phyloP scores from a whole-genome alignment of 1,140 invertebrate genomes.

The Apis florea region DNA sequence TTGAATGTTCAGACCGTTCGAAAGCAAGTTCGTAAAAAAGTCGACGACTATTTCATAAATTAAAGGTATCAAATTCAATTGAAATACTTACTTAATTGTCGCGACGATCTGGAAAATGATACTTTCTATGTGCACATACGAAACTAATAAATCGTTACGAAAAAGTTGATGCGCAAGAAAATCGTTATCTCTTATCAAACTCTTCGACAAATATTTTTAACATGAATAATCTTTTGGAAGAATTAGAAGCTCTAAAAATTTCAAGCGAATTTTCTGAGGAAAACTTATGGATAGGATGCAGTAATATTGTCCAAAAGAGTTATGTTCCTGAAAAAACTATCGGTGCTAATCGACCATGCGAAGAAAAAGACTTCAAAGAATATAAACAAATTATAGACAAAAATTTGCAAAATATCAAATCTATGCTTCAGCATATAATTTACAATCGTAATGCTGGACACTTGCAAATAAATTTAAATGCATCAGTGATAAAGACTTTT shows the following conservation, averaged over 20 bases:
- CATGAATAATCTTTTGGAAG: slow-evolving; percentile 52
- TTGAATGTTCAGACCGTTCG: not conserved
- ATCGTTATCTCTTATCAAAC: slow-evolving; percentile 9
- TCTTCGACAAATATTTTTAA: not conserved
- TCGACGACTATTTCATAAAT: not conserved
- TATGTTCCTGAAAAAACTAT: slow-evolving; percentile 65
- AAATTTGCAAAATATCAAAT: slow-evolving; percentile 67
- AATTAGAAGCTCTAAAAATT: slow-evolving; percentile 50
- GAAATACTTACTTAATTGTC: not conserved
- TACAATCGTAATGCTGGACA: slow-evolving; percentile 21
- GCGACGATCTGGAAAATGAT: not conserved
- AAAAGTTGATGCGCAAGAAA: slow-evolving; percentile 17
- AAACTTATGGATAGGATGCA: slow-evolving; percentile 63
- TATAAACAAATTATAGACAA: slow-evolving; percentile 64
- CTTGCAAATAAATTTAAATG: slow-evolving; percentile 38
- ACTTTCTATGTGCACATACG: not conserved
- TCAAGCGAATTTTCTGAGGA: slow-evolving; percentile 35
- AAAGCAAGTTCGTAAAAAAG: not conserved
- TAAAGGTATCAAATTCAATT: not conserved
- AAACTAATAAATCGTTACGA: not conserved
- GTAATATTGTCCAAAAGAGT: slow-evolving; percentile 58
- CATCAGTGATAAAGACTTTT: slow-evolving; percentile 53
- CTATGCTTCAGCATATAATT: slow-evolving; percentile 62
- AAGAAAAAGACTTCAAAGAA: slow-evolving; percentile 73
- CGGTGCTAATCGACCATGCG: slow-evolving; percentile 65